phyloP scores from a whole-genome alignment of 64 coral and sea anemone species.

The Pachyseris speciosa region DNA sequence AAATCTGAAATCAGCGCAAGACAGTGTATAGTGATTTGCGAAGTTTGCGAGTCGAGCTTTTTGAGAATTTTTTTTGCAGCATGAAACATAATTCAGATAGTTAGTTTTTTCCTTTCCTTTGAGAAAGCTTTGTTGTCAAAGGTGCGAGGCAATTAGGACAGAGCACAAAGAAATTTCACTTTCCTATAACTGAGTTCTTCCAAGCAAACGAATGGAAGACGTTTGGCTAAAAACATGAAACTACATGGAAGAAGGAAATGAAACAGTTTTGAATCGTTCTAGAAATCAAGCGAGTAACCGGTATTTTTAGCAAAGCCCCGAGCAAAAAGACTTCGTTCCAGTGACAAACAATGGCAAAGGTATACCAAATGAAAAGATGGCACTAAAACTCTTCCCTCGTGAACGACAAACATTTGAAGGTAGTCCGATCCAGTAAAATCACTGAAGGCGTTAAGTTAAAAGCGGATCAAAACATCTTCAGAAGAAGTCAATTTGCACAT shows the following conservation, averaged over 20 bases:
- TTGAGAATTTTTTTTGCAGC: not conserved
- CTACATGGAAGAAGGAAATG: not conserved
- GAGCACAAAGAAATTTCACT: slow-evolving; percentile 42
- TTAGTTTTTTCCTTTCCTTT: slow-evolving; percentile 21
- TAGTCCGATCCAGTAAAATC: too few species aligned
- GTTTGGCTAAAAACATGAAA: not conserved
- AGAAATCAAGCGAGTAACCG: not conserved
- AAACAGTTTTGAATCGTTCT: not conserved
- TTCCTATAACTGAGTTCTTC: slow-evolving; percentile 41
- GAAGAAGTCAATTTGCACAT: slow-evolving; percentile 12
- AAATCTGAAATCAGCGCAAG: not conserved
- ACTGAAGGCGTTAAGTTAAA: not conserved
- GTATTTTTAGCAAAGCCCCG: not conserved
- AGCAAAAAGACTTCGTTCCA: too few species aligned
- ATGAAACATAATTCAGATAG: not conserved
- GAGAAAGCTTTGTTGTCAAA: slow-evolving; percentile 63
- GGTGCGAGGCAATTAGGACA: slow-evolving; percentile 71
- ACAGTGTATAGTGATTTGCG: not conserved
- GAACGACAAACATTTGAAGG: too few species aligned
- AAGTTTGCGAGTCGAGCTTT: not conserved
- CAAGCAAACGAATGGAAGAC: slow-evolving; percentile 31
- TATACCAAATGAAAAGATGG: not conserved
- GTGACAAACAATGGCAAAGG: not conserved
- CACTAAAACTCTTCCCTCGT: too few species aligned
- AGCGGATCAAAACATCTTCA: not conserved